A percentile compares a stretch with the other conserved stretches of the same genome.
phyloP scores from a whole-genome alignment of 2,797 vertebrate genomes.

The Ptychobarbus kaznakovi region DNA sequence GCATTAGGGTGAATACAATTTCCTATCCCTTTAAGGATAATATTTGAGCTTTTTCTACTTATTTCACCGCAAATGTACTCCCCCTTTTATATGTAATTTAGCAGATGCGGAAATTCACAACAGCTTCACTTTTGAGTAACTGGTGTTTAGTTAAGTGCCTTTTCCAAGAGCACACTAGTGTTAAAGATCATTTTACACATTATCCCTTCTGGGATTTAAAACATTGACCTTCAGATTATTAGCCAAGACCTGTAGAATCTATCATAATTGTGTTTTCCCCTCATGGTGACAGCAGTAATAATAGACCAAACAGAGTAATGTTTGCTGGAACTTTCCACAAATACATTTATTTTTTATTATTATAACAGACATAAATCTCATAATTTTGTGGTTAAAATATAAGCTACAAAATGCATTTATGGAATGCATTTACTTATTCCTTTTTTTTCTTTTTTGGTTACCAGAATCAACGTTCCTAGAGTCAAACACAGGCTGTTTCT shows the following conservation, averaged over 20 bases:
- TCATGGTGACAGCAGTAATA: constrained; percentile 12
- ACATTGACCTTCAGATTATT: constrained; percentile 1
- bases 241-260: constrained; percentile 1
- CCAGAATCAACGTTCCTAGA: too few species aligned
- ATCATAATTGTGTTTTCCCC: background rate
- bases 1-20: background rate
- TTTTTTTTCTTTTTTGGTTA: too few species aligned
- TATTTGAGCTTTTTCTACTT: background rate
- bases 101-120: background rate
- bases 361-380: background rate
- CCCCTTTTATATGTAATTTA: background rate
- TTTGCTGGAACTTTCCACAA: background rate
- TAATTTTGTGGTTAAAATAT: too few species aligned
- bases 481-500: too few species aligned
- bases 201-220: constrained; percentile 16
- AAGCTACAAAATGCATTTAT: background rate
- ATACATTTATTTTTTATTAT: background rate
- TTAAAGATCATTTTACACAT: constrained; percentile 12
- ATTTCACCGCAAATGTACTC: background rate
- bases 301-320: background rate
- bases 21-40: background rate
- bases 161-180: background rate
- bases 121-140: background rate
- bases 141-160: background rate
- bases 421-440: too few species aligned